A percentile compares a stretch with the other conserved stretches of the same genome.
These are phyloP conservation scores for Hippocampus mohnikei DNA, from an alignment of 2,113 vertebrate species.

Conservation along the genomic window DNA sequence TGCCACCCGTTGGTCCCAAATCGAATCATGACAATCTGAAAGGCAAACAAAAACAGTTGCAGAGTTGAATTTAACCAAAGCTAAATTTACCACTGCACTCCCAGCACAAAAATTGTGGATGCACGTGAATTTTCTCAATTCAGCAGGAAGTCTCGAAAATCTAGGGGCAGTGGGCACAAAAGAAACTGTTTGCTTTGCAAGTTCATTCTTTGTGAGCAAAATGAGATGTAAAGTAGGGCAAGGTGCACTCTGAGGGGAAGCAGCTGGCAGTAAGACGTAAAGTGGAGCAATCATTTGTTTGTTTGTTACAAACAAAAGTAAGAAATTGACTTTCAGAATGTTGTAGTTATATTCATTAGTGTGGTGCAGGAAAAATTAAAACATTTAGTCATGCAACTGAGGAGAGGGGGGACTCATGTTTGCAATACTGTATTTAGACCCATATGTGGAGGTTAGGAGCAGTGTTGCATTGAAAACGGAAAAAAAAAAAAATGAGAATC, in stretches of 20 bases:
- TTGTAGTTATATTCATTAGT: neutral
- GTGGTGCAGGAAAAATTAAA: neutral
- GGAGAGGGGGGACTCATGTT: neutral
- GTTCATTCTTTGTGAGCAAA: neutral
- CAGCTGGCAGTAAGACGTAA: neutral
- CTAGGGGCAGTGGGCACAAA: neutral
- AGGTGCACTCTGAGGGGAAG: neutral
- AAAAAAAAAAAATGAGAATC: no score
- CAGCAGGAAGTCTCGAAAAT: neutral
- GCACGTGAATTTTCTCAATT: neutral
- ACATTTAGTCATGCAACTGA: neutral
- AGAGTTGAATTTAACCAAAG: slow-evolving; percentile 6
- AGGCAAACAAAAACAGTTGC: slow-evolving; percentile 4
- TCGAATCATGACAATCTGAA: no score
- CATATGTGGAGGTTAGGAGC: no score
- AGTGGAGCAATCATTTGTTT: neutral
- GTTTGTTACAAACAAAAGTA: neutral
- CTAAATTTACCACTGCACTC: slow-evolving; percentile 10
- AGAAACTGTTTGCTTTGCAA: neutral
- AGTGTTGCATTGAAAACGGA: no score
- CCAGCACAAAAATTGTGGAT: neutral
- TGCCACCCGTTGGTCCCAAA: no score
- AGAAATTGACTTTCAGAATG: neutral
- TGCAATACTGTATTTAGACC: neutral
- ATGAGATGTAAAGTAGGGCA: neutral